Evolutionary conservation across 1,140 invertebrate species (phyloP).

Genomic region (Micrasema longulum): DNA sequence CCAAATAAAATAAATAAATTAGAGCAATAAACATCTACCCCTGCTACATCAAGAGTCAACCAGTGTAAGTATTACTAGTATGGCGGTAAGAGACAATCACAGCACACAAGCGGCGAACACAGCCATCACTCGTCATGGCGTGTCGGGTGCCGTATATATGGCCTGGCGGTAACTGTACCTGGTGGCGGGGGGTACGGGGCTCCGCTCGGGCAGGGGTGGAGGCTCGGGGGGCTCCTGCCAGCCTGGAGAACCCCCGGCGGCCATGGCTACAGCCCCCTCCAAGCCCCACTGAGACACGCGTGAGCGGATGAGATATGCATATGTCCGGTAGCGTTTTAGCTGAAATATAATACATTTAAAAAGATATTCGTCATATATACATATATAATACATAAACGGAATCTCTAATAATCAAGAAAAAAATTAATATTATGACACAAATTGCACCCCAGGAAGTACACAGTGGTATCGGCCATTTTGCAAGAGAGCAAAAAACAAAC

Average conservation of each 20-base stretch:
- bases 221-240: slow-evolving; percentile 55
- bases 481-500: too few species aligned
- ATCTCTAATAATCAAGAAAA: too few species aligned
- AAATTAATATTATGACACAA: too few species aligned
- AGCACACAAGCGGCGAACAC: slow-evolving; percentile 84
- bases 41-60: too few species aligned
- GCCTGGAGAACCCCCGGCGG: slow-evolving; percentile 50
- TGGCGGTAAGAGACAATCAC: slow-evolving; percentile 59
- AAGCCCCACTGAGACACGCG: slow-evolving; percentile 79
- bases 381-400: too few species aligned
- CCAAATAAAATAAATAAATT: too few species aligned
- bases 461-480: too few species aligned
- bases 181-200: slow-evolving; percentile 59
- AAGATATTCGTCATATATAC: too few species aligned
- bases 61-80: too few species aligned
- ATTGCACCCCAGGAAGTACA: too few species aligned
- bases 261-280: slow-evolving; percentile 77
- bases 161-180: slow-evolving; percentile 87
- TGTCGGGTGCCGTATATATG: slow-evolving; percentile 79
- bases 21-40: too few species aligned
- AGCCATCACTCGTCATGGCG: slow-evolving; percentile 77
- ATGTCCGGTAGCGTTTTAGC: slow-evolving; percentile 90
- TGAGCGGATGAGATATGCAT: slow-evolving; percentile 83
- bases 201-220: slow-evolving; percentile 58
- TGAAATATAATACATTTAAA: slow-evolving; percentile 64